These are phyloP conservation scores for Proterorhinus semilunaris DNA, from an alignment of 2,113 vertebrate species.

Conservation along the genomic window DNA sequence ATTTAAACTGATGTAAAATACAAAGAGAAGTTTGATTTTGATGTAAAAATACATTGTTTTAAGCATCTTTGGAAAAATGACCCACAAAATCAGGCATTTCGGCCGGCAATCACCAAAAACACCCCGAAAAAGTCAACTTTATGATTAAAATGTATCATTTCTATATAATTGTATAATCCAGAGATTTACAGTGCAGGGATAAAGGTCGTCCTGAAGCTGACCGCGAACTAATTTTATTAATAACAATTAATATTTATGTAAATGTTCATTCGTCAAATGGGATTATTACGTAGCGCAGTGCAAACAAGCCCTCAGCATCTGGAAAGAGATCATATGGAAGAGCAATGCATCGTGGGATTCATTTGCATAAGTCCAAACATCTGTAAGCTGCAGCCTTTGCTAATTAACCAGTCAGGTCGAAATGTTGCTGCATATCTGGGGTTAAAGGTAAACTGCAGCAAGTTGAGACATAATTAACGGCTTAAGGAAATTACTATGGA, in stretches of 20 bases:
- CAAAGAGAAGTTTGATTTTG: no score
- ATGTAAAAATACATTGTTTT: no score
- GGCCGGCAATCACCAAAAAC: no score
- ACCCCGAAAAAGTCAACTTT: no score
- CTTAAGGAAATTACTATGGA: slow-evolving; percentile 36
- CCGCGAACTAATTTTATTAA: background rate
- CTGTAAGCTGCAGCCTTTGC: background rate
- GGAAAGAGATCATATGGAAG: background rate
- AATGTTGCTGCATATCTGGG: background rate
- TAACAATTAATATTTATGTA: background rate
- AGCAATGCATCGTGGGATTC: background rate
- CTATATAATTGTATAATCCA: background rate
- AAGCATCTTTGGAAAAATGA: no score
- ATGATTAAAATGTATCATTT: no score
- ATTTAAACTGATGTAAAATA: no score
- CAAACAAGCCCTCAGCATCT: slow-evolving; percentile 1
- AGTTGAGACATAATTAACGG: slow-evolving; percentile 34
- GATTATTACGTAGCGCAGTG: background rate
- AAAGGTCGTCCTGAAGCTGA: background rate
- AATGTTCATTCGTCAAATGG: background rate
- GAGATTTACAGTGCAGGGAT: background rate
- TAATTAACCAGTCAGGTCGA: background rate
- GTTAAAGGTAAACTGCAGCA: background rate
- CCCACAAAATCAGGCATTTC: no score
- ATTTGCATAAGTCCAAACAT: background rate